A percentile compares a stretch with the other conserved stretches of the same genome.
Conservation (phyloP, 1,140 invertebrate species). For the Epicauta chinensis region DNA sequence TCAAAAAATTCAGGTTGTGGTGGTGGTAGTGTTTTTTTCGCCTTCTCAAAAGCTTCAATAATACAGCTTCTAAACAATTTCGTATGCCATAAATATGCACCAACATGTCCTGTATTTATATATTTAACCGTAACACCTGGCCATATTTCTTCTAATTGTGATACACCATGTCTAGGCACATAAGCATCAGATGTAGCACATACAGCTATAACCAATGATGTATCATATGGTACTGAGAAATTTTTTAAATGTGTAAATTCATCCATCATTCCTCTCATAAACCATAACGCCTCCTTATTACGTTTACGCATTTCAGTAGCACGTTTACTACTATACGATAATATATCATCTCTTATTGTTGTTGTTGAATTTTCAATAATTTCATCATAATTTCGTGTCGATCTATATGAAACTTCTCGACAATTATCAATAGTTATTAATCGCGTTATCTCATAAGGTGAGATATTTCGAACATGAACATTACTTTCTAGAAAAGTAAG, state of each 20-base stretch:
- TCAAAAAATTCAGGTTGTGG: no score
- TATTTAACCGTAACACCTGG: conserved; percentile 83
- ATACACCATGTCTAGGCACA: conserved; percentile 77
- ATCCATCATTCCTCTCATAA: conserved; percentile 98
- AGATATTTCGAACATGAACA: conserved; percentile 16
- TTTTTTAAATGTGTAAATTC: conserved; percentile 96
- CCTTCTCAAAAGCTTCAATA: conserved; percentile 55
- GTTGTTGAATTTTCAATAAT: no score
- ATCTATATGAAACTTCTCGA: conserved; percentile 13
- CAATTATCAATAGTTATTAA: conserved; percentile 18
- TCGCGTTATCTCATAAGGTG: conserved; percentile 30
- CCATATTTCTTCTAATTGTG: conserved; percentile 82
- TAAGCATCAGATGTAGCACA: conserved; percentile 89
- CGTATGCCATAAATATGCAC: conserved; percentile 63
- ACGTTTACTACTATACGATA: no score
- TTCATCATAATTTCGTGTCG: no score
- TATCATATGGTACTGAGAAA: conserved; percentile 80
- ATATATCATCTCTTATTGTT: no score
- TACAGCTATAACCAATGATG: conserved; percentile 74
- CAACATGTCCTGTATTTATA: conserved; percentile 84
- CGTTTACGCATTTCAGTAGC: conserved; percentile 7
- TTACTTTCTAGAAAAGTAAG: conserved; percentile 8
- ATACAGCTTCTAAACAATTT: conserved; percentile 51
- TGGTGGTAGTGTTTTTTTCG: conserved; percentile 41
- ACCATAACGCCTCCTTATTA: conserved; percentile 71